A percentile compares a stretch with the other conserved stretches of the same genome.
Conservation (phyloP, 2,113 vertebrate species). For the Chaetorhynchus papuensis region DNA sequence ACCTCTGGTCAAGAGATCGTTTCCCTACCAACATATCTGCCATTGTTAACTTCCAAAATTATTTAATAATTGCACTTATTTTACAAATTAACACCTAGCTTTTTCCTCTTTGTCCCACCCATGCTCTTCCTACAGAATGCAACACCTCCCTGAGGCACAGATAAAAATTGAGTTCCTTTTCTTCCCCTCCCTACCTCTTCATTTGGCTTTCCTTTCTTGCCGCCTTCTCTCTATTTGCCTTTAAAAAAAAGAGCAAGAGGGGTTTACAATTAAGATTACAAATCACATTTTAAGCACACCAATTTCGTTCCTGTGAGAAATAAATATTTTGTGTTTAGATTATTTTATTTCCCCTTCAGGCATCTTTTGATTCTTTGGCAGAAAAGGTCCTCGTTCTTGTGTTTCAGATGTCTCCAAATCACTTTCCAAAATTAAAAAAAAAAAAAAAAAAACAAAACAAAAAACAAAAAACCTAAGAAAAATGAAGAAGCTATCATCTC, state of each 20-base stretch:
- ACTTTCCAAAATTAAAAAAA: background rate
- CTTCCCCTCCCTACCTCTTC: slow-evolving; percentile 60
- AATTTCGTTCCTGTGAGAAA: background rate
- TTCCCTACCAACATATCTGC: background rate
- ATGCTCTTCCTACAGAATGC: background rate
- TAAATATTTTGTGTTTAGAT: background rate
- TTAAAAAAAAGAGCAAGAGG: slow-evolving; percentile 39
- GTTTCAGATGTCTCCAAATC: background rate
- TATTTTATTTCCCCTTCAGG: background rate
- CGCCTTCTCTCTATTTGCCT: slow-evolving; percentile 44
- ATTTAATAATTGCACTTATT: background rate
- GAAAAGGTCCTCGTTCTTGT: background rate
- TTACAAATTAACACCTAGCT: background rate
- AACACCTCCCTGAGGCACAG: background rate
- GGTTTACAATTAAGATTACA: slow-evolving; percentile 8
- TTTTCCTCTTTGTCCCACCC: background rate
- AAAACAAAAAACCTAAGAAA: too few species aligned
- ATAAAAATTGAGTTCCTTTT: background rate
- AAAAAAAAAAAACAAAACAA: too few species aligned
- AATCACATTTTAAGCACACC: background rate
- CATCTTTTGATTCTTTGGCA: background rate
- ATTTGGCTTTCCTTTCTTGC: slow-evolving; percentile 30
- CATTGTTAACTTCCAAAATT: background rate
- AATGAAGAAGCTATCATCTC: background rate
- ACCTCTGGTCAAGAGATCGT: background rate